Percentiles rank a stretch among this genome's conserved stretches.
These are phyloP conservation scores for Corvus hawaiiensis DNA, from an alignment of 2,113 vertebrate species.

Conservation along the genomic window DNA sequence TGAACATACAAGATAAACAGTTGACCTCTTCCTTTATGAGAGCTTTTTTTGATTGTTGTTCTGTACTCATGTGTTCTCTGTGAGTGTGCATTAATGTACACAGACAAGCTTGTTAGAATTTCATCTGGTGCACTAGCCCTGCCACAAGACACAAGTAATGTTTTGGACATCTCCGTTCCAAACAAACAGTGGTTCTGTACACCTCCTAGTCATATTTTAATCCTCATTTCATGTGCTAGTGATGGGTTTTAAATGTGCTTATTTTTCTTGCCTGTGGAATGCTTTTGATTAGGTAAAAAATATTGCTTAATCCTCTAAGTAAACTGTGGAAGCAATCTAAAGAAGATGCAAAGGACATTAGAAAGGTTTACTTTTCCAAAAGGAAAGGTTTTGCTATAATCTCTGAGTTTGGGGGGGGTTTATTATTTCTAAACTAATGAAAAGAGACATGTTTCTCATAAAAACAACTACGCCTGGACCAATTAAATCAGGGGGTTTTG, in stretches of 20 bases:
- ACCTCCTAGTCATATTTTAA: background rate
- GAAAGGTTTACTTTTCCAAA: background rate
- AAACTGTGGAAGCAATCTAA: background rate
- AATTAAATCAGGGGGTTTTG: fast-evolving
- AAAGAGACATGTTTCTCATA: background rate
- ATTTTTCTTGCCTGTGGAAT: background rate
- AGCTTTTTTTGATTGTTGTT: background rate
- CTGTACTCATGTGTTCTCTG: background rate
- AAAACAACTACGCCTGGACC: background rate
- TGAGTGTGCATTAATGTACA: background rate
- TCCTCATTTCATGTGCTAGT: background rate
- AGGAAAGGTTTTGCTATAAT: background rate
- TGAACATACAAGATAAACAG: background rate
- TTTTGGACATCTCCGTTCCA: background rate
- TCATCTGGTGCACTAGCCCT: background rate
- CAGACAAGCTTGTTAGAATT: background rate
- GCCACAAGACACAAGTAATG: background rate
- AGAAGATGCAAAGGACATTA: background rate
- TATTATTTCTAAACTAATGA: background rate
- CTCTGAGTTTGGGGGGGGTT: background rate
- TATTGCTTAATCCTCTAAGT: background rate
- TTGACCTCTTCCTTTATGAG: background rate
- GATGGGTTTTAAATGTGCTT: background rate
- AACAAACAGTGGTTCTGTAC: background rate
- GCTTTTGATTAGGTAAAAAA: background rate